Conservation (phyloP, 2,797 vertebrate species). For the Sarcoramphus papa region DNA sequence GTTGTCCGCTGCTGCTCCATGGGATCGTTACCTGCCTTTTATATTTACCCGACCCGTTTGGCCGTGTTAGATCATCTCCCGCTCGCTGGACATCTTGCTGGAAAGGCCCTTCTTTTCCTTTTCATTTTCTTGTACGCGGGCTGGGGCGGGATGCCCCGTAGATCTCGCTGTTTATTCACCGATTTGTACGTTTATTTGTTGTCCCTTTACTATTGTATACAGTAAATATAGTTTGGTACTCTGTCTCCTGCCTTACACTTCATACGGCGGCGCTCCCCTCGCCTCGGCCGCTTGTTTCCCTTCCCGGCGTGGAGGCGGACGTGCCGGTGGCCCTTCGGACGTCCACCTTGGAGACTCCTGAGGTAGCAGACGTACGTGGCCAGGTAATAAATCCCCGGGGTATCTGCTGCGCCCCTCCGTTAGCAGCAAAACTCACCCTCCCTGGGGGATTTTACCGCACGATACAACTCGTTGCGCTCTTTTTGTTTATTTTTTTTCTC, state of each 20-base stretch:
- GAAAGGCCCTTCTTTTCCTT: background rate
- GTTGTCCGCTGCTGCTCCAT: background rate
- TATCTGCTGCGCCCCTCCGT: accelerated
- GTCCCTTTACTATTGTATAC: conserved; percentile 89
- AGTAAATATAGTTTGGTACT: conserved; percentile 91
- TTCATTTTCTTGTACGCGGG: background rate
- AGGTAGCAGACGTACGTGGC: accelerated
- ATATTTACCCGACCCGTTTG: background rate
- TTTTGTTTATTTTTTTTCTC: no score
- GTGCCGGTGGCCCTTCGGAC: accelerated
- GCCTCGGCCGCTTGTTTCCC: no score
- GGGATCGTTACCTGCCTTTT: background rate
- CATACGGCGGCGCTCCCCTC: background rate
- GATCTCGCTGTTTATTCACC: conserved; percentile 79
- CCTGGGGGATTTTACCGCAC: accelerated
- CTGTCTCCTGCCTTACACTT: conserved; percentile 54
- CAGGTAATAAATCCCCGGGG: accelerated
- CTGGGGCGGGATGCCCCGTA: conserved; percentile 25
- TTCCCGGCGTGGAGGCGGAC: accelerated
- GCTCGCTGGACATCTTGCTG: background rate
- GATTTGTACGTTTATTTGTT: conserved; percentile 87
- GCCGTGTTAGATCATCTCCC: background rate
- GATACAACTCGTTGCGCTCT: accelerated
- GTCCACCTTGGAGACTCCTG: accelerated
- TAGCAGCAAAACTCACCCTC: background rate